phyloP scores from a whole-genome alignment of 1,140 invertebrate species.

The Lineus longissimus region DNA sequence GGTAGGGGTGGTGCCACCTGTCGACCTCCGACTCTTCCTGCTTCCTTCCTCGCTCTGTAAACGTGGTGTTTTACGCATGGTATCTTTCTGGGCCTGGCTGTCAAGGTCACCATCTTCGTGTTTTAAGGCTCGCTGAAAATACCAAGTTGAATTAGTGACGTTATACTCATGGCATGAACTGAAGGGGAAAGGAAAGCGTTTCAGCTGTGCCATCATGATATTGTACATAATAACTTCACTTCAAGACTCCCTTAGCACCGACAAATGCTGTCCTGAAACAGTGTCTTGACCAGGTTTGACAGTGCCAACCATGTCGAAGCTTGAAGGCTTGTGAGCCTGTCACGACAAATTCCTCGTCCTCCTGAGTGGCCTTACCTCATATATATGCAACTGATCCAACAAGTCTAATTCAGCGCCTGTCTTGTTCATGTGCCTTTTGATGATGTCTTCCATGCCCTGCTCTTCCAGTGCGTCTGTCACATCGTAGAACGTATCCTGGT shows the following conservation, averaged over 20 bases:
- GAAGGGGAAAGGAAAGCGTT: too few relatives aligned
- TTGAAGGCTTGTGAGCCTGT: too few relatives aligned
- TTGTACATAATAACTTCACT: conserved; percentile 4
- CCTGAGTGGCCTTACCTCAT: conserved; percentile 71
- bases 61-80: conserved; percentile 62
- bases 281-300: too few relatives aligned
- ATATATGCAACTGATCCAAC: conserved; percentile 88
- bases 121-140: conserved; percentile 72
- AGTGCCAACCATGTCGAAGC: too few relatives aligned
- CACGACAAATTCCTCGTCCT: too few relatives aligned
- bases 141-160: background rate
- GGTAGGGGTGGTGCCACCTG: conserved; percentile 23
- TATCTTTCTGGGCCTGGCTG: conserved; percentile 43
- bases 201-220: background rate
- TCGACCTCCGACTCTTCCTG: conserved; percentile 63
- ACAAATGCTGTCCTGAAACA: too few relatives aligned
- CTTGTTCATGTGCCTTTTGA: conserved; percentile 76
- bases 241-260: too few relatives aligned
- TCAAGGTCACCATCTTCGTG: conserved; percentile 70
- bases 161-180: background rate
- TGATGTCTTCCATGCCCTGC: conserved; percentile 88
- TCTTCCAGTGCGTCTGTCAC: conserved; percentile 94
- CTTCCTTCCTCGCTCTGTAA: conserved; percentile 56
- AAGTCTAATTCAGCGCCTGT: conserved; percentile 88
- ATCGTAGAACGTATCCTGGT: conserved; percentile 97